Evolutionary conservation across 2,797 vertebrate genomes (phyloP), one percentile per base, ranked within the genome.

Genomic region (Thaleichthys pacificus): DNA sequence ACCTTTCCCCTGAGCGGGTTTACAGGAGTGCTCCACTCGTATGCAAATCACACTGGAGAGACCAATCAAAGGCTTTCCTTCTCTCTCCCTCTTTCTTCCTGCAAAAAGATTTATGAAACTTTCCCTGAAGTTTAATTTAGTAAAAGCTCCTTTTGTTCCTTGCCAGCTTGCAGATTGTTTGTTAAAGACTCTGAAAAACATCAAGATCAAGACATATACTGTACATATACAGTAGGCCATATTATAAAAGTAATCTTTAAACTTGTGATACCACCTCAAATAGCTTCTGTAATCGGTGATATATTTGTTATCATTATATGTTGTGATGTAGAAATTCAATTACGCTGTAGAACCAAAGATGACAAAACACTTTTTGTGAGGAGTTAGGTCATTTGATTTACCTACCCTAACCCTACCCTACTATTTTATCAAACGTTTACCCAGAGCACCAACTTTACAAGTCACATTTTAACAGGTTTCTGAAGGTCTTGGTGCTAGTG

Each of bases 1-100:
- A 74, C 80, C 79, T 83, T 84, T 80, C 84, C 87, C 81, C 79
- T 80, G 83, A 89, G 85, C 87, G 83, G 87, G 85, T 82, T 91
- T 87, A 89, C 77, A 82, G 68, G 83, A 89, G 73, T 74, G 80
- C 84, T 88, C 85, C 79, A 69, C 84, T 83, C 47, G 2, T 84
- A 81, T 81, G 82, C 81, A 91, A 92, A 91, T 86, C 62, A 61
- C 70, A 79, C 84, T 76, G 71, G 73, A 85, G 84, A 85, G 80
- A 82, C 76, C 72, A 81, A 62, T 76, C 80, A 70, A 82, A 73
- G 79, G 54, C 82, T 84, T 88, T 70, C 71, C 42, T 47, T 14
- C 42, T 47, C 42, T 47, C 68, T 69, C 64, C 38, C 57, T 30
- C 42, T n/a, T 8, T 70, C 51, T 66, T 28, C 15, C 28, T 12